Evolutionary conservation across 2,888 invertebrate genomes (phyloP).

Genomic region (Ectemnius cavifrons): DNA sequence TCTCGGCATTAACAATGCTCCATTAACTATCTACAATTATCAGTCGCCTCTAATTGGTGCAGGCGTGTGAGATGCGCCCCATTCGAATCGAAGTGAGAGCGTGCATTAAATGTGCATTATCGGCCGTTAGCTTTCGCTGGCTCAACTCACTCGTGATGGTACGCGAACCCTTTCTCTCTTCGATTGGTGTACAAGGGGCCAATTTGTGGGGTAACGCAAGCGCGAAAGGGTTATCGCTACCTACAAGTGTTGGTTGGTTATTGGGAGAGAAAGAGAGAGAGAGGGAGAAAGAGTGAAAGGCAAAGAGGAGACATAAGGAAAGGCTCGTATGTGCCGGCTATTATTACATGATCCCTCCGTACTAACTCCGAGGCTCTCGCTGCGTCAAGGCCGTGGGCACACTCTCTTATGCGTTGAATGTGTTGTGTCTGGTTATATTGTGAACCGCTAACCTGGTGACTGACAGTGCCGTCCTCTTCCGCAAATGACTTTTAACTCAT

Average conservation of each 20-base stretch:
- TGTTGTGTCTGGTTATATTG: constrained; percentile 72
- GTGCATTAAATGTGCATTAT: constrained; percentile 46
- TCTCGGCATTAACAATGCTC: constrained; percentile 9
- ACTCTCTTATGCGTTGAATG: constrained; percentile 65
- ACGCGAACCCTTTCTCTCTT: too few species aligned
- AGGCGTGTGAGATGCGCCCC: constrained; percentile 46
- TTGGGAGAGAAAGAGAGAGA: constrained; percentile 12
- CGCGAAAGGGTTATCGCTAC: constrained; percentile 1
- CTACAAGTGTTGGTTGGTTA: background rate
- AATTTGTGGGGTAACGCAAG: constrained; percentile 15
- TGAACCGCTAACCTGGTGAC: constrained; percentile 75
- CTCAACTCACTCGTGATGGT: constrained; percentile 34
- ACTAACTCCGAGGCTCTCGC: constrained; percentile 48
- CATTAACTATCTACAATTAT: constrained; percentile 25
- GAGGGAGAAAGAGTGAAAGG: constrained; percentile 5
- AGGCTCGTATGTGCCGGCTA: constrained; percentile 22
- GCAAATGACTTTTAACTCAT: constrained; percentile 43
- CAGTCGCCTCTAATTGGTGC: constrained; percentile 19
- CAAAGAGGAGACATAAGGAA: constrained; percentile 16
- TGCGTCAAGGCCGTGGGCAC: constrained; percentile 45
- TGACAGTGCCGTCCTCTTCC: constrained; percentile 56
- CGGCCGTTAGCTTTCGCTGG: constrained; percentile 57
- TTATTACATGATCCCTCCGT: constrained; percentile 25
- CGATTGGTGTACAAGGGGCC: constrained; percentile 32
- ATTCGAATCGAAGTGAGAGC: constrained; percentile 34